phyloP scores from a whole-genome alignment of 2,888 invertebrate genomes.

The Hybos culiciformis region DNA sequence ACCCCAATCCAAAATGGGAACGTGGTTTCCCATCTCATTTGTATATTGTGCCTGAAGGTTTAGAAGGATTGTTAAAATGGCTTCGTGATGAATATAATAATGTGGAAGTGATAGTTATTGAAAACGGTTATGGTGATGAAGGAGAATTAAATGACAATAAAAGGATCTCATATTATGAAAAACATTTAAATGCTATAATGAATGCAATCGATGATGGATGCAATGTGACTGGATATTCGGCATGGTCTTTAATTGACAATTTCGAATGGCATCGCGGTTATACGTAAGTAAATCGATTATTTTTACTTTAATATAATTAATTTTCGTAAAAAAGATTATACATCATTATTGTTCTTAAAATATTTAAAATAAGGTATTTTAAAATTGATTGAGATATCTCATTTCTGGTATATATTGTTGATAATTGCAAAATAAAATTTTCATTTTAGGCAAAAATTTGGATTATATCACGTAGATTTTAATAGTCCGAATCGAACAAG shows the following conservation, averaged over 20 bases:
- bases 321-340: background rate
- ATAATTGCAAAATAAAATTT: too few species aligned
- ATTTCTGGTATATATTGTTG: too few species aligned
- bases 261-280: slow-evolving; percentile 27
- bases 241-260: slow-evolving; percentile 28
- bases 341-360: too few species aligned
- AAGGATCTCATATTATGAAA: slow-evolving; percentile 24
- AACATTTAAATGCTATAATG: slow-evolving; percentile 23
- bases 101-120: slow-evolving; percentile 42
- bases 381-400: slow-evolving; percentile 4
- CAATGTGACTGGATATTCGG: slow-evolving; percentile 22
- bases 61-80: too few species aligned
- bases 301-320: background rate
- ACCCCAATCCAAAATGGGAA: slow-evolving; percentile 23
- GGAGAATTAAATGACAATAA: slow-evolving; percentile 30
- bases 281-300: slow-evolving; percentile 18
- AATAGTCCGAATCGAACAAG: slow-evolving; percentile 42
- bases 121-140: slow-evolving; percentile 44
- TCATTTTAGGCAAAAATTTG: slow-evolving; percentile 48
- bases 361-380: slow-evolving; percentile 6
- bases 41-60: slow-evolving; percentile 29
- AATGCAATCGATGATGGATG: slow-evolving; percentile 23
- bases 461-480: slow-evolving; percentile 55
- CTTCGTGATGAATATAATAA: slow-evolving; percentile 41
- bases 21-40: slow-evolving; percentile 23